Percentiles rank a stretch among this genome's conserved stretches.
These are phyloP conservation scores for Enteromius treurensis DNA, from an alignment of 2,797 vertebrate genomes.

Conservation along the genomic window DNA sequence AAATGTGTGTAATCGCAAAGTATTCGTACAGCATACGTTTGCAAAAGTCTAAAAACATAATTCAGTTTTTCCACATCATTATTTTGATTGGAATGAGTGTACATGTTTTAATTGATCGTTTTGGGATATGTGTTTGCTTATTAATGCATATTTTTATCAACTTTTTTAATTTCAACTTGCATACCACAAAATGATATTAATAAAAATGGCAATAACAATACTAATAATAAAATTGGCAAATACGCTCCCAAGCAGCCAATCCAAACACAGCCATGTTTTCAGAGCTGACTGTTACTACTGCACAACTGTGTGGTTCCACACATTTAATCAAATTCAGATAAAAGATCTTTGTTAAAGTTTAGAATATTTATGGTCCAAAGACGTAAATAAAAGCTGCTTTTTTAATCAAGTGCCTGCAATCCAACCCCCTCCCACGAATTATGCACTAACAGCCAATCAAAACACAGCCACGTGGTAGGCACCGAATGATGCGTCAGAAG, in stretches of 20 bases:
- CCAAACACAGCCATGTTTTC: not conserved
- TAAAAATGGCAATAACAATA: not conserved
- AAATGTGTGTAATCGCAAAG: not conserved
- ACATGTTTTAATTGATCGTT: not conserved
- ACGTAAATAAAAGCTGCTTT: not conserved
- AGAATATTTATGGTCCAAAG: not conserved
- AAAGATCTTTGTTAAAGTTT: not conserved
- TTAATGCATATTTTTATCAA: not conserved
- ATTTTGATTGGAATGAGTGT: not conserved
- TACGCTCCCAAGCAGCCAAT: not conserved
- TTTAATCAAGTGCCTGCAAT: not conserved
- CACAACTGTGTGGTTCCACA: not conserved
- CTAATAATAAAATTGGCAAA: no score
- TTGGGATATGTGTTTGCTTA: not conserved
- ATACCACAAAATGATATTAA: not conserved
- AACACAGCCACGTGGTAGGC: slow-evolving; percentile 29
- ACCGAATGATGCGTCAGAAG: not conserved
- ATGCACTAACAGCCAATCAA: slow-evolving; percentile 21
- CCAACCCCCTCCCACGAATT: not conserved
- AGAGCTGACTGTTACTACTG: no score
- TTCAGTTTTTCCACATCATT: not conserved
- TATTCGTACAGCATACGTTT: not conserved
- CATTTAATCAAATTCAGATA: not conserved
- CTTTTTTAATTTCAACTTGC: not conserved
- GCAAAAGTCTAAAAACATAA: not conserved